Evolutionary conservation across 2,797 vertebrate species (phyloP), one percentile per base, ranked within the genome.

Genomic region (Acestrorhynchus altus): DNA sequence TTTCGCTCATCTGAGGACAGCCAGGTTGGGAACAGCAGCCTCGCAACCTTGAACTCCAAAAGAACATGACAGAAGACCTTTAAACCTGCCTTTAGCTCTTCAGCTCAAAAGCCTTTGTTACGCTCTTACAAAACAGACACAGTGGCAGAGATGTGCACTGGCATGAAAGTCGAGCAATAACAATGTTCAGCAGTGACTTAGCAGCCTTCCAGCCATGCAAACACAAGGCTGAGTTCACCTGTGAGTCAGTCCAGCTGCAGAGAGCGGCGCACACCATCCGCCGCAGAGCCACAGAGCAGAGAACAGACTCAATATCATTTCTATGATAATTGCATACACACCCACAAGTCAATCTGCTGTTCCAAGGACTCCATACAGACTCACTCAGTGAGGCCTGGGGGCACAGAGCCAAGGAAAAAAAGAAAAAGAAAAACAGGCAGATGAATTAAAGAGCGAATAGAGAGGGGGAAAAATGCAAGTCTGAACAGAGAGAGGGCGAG

Each of bases 311-410:
- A 22, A 39, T 70, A 79, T 83, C 74, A 80, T 77, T 64, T 81
- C 77, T 78, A 77, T 84, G 81, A 83, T 82, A 84, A 84, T 74
- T 80, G 67, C 65, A 68, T 52, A 81, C 63, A 84, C 57, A 65
- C 77, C 74, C 77, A 84, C 56, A 65, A 78, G 72, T 79, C 63
- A 73, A 82, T 83, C 63, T 73, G 59, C 81, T 78, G 76, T 63
- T 79, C 59, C 72, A 69, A 72, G 57, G 72, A 83, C 68, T 72
- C n/a, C 18, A 59, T 49, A 77, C 63, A 60, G 51, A 57, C 44
- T 72, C 76, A 76, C 74, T 81, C 80, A 71, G 47, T 24, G 7
- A 56, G 40, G 52, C 71, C 66, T 67, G 22, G 54, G 35, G 72
- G 72, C 68, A 78, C 31, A 39, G 16, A 75, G 54, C 28, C 77